A percentile compares a stretch with the other conserved stretches of the same genome.
Conservation (phyloP, 2,797 vertebrate species). For the Alosa sapidissima region DNA sequence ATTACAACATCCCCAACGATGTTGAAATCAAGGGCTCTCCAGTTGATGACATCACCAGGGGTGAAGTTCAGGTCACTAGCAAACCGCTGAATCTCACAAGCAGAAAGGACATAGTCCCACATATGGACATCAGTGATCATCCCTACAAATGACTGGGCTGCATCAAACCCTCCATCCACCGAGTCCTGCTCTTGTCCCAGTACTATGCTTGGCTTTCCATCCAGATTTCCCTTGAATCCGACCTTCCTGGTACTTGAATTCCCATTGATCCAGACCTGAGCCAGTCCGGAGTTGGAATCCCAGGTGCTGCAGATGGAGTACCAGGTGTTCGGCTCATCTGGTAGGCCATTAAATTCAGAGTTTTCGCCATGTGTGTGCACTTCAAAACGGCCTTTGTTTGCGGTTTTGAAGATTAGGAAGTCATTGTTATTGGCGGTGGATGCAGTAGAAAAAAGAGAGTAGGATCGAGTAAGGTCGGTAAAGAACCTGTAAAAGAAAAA, state of each 20-base stretch:
- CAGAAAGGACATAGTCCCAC: no score
- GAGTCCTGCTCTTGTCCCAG: constrained; percentile 47
- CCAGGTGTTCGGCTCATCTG: constrained; percentile 22
- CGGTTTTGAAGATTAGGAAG: constrained; percentile 8
- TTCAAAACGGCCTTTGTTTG: neutral
- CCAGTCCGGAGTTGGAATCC: neutral
- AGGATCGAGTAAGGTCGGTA: constrained; percentile 13
- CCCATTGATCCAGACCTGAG: constrained; percentile 38
- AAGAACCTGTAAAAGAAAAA: neutral
- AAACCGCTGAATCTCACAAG: no score
- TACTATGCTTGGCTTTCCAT: constrained; percentile 1
- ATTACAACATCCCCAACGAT: no score
- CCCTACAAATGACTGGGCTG: constrained; percentile 49
- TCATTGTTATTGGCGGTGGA: neutral
- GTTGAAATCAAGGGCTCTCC: no score
- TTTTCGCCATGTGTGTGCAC: fast-evolving
- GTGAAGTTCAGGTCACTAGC: no score
- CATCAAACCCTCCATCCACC: constrained; percentile 41
- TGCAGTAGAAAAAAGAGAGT: constrained; percentile 24
- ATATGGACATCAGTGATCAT: constrained; percentile 44
- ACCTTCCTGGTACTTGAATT: constrained; percentile 28
- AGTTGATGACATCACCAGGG: no score
- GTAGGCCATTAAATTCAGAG: neutral
- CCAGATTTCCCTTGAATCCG: constrained; percentile 40
- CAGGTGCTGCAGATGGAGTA: constrained; percentile 35